phyloP scores from a whole-genome alignment of 2,797 vertebrate genomes.

The Lepilemur ruficaudatus region DNA sequence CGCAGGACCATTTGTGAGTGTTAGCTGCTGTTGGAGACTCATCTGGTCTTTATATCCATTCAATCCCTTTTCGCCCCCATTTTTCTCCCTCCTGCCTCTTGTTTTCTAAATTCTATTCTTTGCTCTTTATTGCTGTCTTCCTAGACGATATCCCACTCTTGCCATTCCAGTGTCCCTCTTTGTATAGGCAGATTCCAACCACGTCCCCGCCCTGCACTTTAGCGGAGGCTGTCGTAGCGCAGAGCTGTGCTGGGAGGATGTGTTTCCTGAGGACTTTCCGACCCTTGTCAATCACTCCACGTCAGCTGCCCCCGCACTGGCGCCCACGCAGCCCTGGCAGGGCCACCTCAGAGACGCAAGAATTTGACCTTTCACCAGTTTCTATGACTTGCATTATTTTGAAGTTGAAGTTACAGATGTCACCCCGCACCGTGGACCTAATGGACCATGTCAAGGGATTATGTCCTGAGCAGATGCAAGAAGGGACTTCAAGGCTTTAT shows the following conservation, averaged over 20 bases:
- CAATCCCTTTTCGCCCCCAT: background rate
- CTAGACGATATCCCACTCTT: background rate
- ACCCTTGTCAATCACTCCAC: background rate
- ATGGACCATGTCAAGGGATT: background rate
- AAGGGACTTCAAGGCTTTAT: background rate
- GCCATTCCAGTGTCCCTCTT: background rate
- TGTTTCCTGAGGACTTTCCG: background rate
- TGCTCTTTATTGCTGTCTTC: background rate
- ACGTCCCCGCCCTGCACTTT: background rate
- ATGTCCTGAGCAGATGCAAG: background rate
- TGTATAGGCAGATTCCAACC: background rate
- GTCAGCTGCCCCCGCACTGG: background rate
- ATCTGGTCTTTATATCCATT: background rate
- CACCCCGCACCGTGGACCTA: background rate
- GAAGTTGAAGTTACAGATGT: background rate
- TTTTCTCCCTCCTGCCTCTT: background rate
- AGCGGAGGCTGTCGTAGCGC: background rate
- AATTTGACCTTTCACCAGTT: background rate
- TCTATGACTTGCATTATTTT: background rate
- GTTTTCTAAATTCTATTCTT: background rate
- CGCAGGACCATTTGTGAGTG: accelerated
- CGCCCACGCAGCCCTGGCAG: background rate
- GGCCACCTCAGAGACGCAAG: background rate
- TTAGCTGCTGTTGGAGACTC: accelerated
- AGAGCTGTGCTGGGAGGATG: background rate